A percentile compares a stretch with the other conserved stretches of the same genome.
These are phyloP conservation scores for Hemaris fuciformis DNA, from an alignment of 2,888 invertebrate genomes.

Conservation along the genomic window DNA sequence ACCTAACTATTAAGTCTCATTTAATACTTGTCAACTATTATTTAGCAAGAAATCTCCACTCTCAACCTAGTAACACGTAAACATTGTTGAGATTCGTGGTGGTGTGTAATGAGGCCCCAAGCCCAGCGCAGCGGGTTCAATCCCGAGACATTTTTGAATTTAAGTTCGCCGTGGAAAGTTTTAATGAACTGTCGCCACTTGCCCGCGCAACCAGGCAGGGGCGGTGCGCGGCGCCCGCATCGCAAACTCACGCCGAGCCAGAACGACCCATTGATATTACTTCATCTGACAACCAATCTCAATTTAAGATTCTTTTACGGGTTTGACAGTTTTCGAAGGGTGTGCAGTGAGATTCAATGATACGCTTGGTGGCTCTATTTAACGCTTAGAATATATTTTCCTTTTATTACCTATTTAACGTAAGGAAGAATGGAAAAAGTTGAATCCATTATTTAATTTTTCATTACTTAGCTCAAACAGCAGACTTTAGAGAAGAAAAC, in stretches of 20 bases:
- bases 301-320: not conserved
- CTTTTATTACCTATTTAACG: no score
- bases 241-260: not conserved
- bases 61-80: not conserved
- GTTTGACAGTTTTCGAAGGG: no score
- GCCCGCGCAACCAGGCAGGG: conserved; percentile 21
- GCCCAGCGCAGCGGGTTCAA: not conserved
- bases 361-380: no score
- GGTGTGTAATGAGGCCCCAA: not conserved
- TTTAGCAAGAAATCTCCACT: no score
- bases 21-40: no score
- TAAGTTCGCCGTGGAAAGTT: conserved; percentile 24
- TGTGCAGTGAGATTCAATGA: no score
- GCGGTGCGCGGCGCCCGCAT: not conserved
- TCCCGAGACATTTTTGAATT: conserved; percentile 2
- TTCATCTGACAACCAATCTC: not conserved
- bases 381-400: no score
- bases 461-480: no score
- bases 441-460: no score
- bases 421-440: no score
- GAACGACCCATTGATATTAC: not conserved
- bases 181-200: conserved; percentile 35
- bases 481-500: no score
- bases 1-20: no score
- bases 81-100: not conserved